phyloP scores from a whole-genome alignment of 2,113 vertebrate genomes.

The Propithecus coquereli region DNA sequence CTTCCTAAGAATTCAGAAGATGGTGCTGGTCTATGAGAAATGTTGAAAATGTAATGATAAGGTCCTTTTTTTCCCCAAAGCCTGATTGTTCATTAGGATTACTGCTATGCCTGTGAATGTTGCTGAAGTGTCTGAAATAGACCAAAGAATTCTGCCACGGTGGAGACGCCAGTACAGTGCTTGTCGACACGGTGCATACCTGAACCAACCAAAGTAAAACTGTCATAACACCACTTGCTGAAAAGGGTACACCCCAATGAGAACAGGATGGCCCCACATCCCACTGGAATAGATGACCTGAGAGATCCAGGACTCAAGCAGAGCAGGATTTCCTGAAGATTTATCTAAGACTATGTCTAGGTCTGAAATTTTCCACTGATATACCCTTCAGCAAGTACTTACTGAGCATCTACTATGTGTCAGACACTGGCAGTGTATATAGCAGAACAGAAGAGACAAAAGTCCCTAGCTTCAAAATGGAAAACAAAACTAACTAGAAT shows the following conservation, averaged over 20 bases:
- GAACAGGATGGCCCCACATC: not conserved
- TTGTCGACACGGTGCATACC: not conserved
- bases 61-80: not conserved
- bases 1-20: not conserved
- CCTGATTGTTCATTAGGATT: not conserved
- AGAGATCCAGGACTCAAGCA: not conserved
- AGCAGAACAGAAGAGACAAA: not conserved
- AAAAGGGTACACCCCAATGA: not conserved
- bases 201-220: not conserved
- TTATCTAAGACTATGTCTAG: not conserved
- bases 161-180: not conserved
- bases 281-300: not conserved
- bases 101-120: not conserved
- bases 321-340: not conserved
- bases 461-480: not conserved
- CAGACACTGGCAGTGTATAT: not conserved
- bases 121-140: not conserved
- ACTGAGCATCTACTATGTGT: not conserved
- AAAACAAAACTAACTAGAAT: not conserved
- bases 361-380: not conserved
- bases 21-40: not conserved
- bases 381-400: not conserved
- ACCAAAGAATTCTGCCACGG: not conserved
- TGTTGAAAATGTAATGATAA: not conserved
- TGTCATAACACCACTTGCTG: not conserved